Evolutionary conservation across 2,797 vertebrate genomes (phyloP), one percentile per base, ranked within the genome.

Genomic region (Sebastes cheni): DNA sequence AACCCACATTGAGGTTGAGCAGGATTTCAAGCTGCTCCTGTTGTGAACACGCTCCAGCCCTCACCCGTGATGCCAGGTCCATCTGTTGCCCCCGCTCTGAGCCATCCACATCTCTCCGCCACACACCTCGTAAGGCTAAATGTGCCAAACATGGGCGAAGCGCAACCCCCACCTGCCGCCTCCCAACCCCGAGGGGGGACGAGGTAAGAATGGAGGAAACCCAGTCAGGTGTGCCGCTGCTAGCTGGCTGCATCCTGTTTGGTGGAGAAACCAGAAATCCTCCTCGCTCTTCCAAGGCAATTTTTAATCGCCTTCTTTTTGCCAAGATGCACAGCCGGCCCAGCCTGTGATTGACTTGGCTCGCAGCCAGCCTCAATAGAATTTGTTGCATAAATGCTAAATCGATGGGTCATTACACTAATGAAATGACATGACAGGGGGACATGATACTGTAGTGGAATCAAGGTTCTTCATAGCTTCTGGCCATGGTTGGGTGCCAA

Each of bases 341-440:
- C 30, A n/a, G 80, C 72, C 69, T 71, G 79, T 88, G 92, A 92
- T 92, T 91, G 85, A 88, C 83, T 93, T 90, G 90, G 90, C 73
- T 50, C 32, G 1, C 6, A 5, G 83, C 91, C 89, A 91, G 67
- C 36, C 68, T 67, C 80, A 14, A 75, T 82, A 70, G 75, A 79
- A 84, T 90, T 89, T 88, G 89, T 88, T 72, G 77, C 67, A 69
- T 87, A 87, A 91, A 91, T 73, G 77, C 78, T 84, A 86, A 91
- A 92, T 88, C 46, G 78, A 87, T 87, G 84, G 80, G 81, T 90
- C 89, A 85, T 92, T 90, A 86, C 67, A 64, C 85, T 91, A 90
- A 91, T 89, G 84, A 90, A 89, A 88, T 61, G 82, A 88, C 81
- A 81, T 36, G 75, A 86, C 83, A 66, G 84, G 85, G 82, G 64